A percentile compares a stretch with the other conserved stretches of the same genome.
Evolutionary conservation across 1,140 invertebrate genomes (phyloP).

Genomic region (Spodoptera litura): DNA sequence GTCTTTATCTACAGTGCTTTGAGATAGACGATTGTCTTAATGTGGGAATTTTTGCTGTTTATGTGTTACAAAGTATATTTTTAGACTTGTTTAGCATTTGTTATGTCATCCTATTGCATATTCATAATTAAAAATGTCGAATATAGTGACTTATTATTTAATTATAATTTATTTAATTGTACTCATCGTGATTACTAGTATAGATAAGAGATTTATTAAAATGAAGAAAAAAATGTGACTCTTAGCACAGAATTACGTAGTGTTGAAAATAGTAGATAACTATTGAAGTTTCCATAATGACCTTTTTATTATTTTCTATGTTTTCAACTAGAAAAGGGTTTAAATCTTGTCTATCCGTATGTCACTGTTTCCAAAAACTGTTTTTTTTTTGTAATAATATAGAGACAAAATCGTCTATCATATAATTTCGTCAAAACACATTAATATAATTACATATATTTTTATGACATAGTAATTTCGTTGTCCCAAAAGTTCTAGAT

Average conservation of each 20-base stretch:
- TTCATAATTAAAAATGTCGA: too few relatives aligned
- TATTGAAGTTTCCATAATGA: too few relatives aligned
- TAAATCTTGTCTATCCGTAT: too few relatives aligned
- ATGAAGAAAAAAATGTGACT: too few relatives aligned
- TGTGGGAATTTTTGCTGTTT: neutral
- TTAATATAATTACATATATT: neutral
- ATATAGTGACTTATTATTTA: too few relatives aligned
- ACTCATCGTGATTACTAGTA: too few relatives aligned
- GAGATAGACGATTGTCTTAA: neutral
- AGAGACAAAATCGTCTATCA: neutral
- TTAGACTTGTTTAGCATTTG: neutral
- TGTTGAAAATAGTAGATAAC: too few relatives aligned
- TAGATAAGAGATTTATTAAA: too few relatives aligned
- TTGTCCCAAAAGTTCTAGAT: neutral
- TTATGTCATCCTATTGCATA: neutral
- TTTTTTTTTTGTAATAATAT: neutral
- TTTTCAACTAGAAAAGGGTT: too few relatives aligned
- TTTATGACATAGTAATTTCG: slow-evolving; percentile 24
- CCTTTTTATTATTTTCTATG: neutral
- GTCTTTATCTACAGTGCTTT: neutral
- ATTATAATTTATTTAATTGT: too few relatives aligned
- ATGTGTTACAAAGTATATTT: neutral
- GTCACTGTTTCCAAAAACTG: neutral
- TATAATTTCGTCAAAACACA: neutral
- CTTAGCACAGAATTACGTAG: too few relatives aligned